phyloP scores from a whole-genome alignment of 2,888 invertebrate species.

The Lutraria lutraria region DNA sequence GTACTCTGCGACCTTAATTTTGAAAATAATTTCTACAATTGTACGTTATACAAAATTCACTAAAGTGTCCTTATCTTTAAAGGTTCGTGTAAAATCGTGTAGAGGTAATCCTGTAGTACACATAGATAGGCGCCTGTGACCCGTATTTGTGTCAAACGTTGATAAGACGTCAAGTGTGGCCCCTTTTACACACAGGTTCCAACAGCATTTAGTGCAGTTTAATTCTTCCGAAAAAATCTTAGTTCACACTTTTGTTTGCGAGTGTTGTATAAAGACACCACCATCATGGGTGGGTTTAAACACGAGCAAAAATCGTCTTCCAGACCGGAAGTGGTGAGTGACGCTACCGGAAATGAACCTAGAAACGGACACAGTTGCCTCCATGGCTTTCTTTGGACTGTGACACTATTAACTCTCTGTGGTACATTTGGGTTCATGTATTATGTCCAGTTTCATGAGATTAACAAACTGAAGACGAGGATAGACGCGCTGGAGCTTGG shows the following conservation, averaged over 20 bases:
- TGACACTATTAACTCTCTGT: constrained; percentile 17
- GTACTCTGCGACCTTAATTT: too few relatives aligned
- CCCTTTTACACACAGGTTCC: background rate
- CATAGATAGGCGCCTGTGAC: background rate
- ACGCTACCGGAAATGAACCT: background rate
- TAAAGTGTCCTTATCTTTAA: background rate
- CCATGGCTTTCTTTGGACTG: background rate
- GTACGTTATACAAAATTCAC: background rate
- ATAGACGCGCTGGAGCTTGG: constrained; percentile 39
- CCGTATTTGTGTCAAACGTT: background rate
- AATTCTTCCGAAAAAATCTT: background rate
- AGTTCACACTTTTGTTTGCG: background rate
- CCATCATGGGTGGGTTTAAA: constrained; percentile 37
- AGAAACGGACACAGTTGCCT: constrained; percentile 20
- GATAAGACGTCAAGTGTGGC: background rate
- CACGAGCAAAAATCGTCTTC: constrained; percentile 5
- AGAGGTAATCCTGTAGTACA: background rate
- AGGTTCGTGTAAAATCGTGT: background rate
- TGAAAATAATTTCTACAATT: background rate
- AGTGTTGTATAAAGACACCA: background rate
- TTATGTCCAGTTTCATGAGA: constrained; percentile 47
- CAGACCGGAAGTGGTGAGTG: background rate
- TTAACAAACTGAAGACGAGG: constrained; percentile 36
- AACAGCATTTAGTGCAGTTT: background rate
- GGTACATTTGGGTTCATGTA: constrained; percentile 33